phyloP scores from a whole-genome alignment of 2,113 vertebrate species.

The Mungos mungo region DNA sequence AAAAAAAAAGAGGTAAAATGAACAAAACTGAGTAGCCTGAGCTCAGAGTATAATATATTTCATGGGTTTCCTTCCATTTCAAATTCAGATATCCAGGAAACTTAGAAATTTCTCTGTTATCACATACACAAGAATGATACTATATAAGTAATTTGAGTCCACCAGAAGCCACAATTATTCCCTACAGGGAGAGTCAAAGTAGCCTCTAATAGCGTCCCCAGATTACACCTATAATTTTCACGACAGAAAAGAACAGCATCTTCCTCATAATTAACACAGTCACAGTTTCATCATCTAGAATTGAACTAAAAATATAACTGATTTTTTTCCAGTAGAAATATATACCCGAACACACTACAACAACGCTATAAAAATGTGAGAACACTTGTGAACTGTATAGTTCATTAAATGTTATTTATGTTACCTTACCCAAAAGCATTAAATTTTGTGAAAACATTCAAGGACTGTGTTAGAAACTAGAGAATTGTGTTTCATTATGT shows the following conservation, averaged over 20 bases:
- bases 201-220: not conserved
- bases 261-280: conserved; percentile 33
- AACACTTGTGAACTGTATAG: not conserved
- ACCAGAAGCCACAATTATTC: not conserved
- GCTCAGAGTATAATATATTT: not conserved
- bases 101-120: not conserved
- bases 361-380: not conserved
- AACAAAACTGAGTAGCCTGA: not conserved
- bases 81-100: not conserved
- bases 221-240: not conserved
- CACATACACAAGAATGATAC: not conserved
- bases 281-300: conserved; percentile 8
- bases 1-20: not conserved
- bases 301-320: not conserved
- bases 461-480: not conserved
- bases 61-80: not conserved
- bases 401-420: not conserved
- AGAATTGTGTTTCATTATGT: not conserved
- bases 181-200: not conserved
- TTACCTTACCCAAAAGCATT: not conserved
- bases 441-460: not conserved
- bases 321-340: conserved; percentile 11
- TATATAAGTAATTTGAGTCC: not conserved
- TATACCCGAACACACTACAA: not conserved
- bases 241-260: not conserved